Evolutionary conservation across 2,797 vertebrate species (phyloP).

Genomic region (Balearica regulorum): DNA sequence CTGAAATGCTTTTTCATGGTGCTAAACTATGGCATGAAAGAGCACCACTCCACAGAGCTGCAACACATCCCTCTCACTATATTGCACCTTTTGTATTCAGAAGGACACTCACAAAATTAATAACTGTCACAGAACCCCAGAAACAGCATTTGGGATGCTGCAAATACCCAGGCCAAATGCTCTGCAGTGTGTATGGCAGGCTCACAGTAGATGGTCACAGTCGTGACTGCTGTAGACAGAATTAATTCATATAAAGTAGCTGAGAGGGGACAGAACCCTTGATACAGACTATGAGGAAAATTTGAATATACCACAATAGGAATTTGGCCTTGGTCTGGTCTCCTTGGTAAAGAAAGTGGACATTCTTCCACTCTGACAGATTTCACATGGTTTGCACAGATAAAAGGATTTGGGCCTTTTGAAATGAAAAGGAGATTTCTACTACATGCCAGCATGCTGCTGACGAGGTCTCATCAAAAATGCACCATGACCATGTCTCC

Average conservation of each 20-base stretch:
- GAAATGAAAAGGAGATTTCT: background rate
- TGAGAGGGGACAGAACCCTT: background rate
- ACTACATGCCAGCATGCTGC: background rate
- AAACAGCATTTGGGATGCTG: background rate
- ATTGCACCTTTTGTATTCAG: background rate
- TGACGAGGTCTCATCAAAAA: slow-evolving; percentile 22
- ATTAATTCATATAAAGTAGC: background rate
- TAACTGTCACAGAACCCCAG: background rate
- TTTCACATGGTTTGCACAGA: background rate
- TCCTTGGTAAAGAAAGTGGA: background rate
- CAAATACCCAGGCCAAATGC: background rate
- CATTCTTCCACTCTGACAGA: background rate
- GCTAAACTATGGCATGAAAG: background rate
- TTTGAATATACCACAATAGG: rapidly evolving
- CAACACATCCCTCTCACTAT: rapidly evolving
- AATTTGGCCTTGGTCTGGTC: background rate
- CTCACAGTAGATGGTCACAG: too few relatives aligned
- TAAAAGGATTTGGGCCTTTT: background rate
- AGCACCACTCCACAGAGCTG: background rate
- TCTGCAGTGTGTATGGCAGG: background rate
- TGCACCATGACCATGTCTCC: slow-evolving; percentile 28
- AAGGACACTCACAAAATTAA: background rate
- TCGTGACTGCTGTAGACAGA: background rate
- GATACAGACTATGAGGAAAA: background rate
- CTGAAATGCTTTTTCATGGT: background rate